phyloP scores from a whole-genome alignment of 2,113 vertebrate species.

The Melanerpes formicivorus region DNA sequence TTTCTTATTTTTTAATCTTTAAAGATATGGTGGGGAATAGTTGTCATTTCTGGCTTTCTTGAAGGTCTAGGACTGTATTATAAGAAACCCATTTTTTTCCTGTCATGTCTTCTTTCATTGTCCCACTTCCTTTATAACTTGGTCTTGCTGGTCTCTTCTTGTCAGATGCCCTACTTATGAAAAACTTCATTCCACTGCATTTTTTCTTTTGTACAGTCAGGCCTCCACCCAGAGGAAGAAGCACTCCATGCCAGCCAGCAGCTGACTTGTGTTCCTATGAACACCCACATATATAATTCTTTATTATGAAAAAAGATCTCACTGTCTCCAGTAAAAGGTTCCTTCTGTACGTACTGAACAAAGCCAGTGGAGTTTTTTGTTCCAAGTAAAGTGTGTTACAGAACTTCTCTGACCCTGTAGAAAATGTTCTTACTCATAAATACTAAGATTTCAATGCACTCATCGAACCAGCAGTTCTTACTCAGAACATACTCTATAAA shows the following conservation, averaged over 20 bases:
- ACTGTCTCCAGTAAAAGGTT: not conserved
- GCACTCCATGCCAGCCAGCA: not conserved
- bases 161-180: not conserved
- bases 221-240: not conserved
- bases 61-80: conserved; percentile 51
- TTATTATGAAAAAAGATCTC: not conserved
- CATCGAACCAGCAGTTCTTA: not conserved
- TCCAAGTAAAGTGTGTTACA: not conserved
- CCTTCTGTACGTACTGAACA: rapidly evolving
- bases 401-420: not conserved
- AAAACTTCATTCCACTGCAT: not conserved
- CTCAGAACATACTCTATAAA: not conserved
- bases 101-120: not conserved
- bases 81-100: conserved; percentile 48
- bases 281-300: not conserved
- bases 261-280: not conserved
- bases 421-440: not conserved
- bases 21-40: conserved; percentile 78
- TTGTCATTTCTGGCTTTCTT: conserved; percentile 60
- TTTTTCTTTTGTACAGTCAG: not conserved
- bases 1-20: conserved; percentile 46
- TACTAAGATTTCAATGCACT: not conserved
- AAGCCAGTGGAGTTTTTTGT: not conserved
- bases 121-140: not conserved
- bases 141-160: conserved; percentile 7